Conservation (phyloP, 2,888 invertebrate species). For the Lithophane semibrunnea region DNA sequence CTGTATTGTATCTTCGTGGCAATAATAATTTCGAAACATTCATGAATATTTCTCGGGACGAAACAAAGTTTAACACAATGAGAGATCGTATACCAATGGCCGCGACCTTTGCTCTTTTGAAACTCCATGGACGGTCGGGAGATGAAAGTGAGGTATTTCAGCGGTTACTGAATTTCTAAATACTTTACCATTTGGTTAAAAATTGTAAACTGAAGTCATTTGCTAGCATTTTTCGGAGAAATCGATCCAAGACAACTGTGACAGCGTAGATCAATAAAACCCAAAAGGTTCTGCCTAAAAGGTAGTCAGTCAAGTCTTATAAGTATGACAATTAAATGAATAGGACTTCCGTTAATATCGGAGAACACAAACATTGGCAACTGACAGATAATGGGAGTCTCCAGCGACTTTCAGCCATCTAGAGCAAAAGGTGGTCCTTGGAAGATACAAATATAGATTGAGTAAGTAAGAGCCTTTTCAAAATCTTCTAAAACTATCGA, state of each 20-base stretch:
- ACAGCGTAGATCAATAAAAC: not conserved
- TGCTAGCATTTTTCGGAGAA: not conserved
- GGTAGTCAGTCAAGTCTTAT: not conserved
- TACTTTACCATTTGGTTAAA: not conserved
- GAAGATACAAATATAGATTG: not conserved
- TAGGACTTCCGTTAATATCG: slow-evolving; percentile 5
- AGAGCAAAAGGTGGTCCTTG: not conserved
- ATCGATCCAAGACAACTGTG: not conserved
- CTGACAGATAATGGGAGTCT: slow-evolving; percentile 1
- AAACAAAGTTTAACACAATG: slow-evolving; percentile 14
- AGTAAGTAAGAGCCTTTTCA: not conserved
- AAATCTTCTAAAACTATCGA: not conserved
- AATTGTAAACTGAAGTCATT: not conserved
- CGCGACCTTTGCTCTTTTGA: slow-evolving; percentile 35
- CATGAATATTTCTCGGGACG: not conserved
- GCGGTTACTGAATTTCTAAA: not conserved
- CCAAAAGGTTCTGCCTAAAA: not conserved
- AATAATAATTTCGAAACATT: slow-evolving; percentile 16
- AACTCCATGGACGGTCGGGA: slow-evolving; percentile 2
- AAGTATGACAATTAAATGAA: not conserved
- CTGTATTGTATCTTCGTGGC: not conserved
- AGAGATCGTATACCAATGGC: slow-evolving; percentile 11
- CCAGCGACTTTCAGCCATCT: not conserved
- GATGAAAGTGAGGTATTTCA: slow-evolving; percentile 6
- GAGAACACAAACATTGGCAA: not conserved